Conservation (phyloP, 2,797 vertebrate genomes). For the Etheostoma perlongum region DNA sequence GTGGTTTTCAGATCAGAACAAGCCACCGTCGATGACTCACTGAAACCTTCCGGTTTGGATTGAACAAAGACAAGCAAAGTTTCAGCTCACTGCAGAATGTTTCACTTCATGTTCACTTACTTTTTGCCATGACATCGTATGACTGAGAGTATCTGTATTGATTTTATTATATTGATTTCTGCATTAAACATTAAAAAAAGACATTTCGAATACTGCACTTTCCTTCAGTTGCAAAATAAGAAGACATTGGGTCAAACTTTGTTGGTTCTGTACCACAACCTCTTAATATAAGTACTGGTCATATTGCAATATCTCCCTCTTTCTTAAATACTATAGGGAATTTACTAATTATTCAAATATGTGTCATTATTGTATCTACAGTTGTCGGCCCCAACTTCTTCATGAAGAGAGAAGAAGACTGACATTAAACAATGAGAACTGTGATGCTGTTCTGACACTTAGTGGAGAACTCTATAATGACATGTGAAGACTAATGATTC, state of each 20-base stretch:
- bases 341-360: neutral
- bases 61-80: neutral
- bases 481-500: constrained; percentile 8
- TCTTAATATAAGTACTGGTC: neutral
- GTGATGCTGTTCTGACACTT: constrained; percentile 59
- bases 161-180: neutral
- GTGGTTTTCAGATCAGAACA: constrained; percentile 4
- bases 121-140: neutral
- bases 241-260: neutral
- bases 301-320: neutral
- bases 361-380: neutral
- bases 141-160: neutral
- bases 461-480: constrained; percentile 48
- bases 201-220: neutral
- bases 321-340: neutral
- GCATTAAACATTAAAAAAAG: constrained; percentile 12
- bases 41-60: constrained; percentile 3
- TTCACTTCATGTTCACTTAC: constrained; percentile 5
- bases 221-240: neutral
- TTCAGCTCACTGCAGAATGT: constrained; percentile 14
- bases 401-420: constrained; percentile 58
- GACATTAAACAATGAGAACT: neutral
- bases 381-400: constrained; percentile 13
- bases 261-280: neutral
- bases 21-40: neutral